Conservation (phyloP, 2,113 vertebrate species). For the Amblyornis subalaris region DNA sequence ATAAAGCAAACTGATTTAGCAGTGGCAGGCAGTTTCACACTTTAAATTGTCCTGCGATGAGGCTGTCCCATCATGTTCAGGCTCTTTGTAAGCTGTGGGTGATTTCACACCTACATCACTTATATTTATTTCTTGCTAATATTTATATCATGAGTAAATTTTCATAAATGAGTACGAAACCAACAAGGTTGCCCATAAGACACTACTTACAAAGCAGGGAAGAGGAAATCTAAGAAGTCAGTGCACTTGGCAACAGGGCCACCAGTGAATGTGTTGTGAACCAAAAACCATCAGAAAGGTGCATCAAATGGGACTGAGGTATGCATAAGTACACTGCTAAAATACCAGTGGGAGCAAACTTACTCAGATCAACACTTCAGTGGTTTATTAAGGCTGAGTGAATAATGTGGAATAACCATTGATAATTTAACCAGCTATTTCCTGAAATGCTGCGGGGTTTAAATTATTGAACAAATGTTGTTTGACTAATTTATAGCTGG, state of each 20-base stretch:
- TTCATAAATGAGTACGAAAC: neutral
- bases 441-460: neutral
- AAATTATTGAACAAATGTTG: neutral
- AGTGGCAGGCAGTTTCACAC: neutral
- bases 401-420: neutral
- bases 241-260: too few species aligned
- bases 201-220: neutral
- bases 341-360: neutral
- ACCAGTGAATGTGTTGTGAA: neutral
- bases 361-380: neutral
- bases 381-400: neutral
- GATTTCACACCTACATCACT: neutral
- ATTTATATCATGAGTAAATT: neutral
- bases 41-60: rapidly evolving
- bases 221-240: neutral
- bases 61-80: neutral
- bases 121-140: neutral
- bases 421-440: neutral
- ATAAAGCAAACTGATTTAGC: neutral
- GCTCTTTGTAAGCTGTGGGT: neutral
- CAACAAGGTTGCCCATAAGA: neutral
- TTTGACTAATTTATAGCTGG: neutral
- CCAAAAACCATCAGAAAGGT: neutral
- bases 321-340: too few species aligned
- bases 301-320: rapidly evolving